A percentile compares a stretch with the other conserved stretches of the same genome.
Evolutionary conservation across 2,888 invertebrate species (phyloP).

Genomic region (Chrysina gloriosa): DNA sequence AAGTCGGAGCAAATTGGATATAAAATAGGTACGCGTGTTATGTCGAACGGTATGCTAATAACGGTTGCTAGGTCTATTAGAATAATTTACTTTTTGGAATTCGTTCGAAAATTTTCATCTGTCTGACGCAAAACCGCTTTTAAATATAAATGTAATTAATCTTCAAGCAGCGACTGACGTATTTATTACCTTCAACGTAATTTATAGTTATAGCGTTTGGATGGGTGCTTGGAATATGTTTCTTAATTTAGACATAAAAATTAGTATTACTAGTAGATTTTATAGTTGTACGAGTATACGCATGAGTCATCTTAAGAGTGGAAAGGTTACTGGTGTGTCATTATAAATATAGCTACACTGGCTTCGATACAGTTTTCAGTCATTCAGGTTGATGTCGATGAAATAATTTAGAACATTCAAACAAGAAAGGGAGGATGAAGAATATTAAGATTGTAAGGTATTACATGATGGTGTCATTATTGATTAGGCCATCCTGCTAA

Average conservation of each 20-base stretch:
- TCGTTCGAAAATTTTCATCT: neutral
- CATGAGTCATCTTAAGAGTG: neutral
- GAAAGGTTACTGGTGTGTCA: neutral
- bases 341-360: too few species aligned
- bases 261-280: constrained; percentile 9
- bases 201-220: constrained; percentile 27
- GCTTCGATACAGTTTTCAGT: too few species aligned
- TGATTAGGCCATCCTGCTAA: too few species aligned
- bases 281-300: neutral
- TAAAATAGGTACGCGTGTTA: neutral
- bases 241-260: constrained; percentile 33
- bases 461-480: too few species aligned
- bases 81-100: constrained; percentile 25
- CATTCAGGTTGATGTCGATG: too few species aligned
- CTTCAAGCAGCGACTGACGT: constrained; percentile 16
- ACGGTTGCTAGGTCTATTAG: neutral
- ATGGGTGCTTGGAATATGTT: constrained; percentile 19
- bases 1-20: neutral
- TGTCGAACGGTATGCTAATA: neutral
- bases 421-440: too few species aligned
- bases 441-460: too few species aligned
- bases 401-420: too few species aligned
- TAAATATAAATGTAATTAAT: constrained; percentile 37
- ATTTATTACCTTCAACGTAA: constrained; percentile 32
- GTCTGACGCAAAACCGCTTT: constrained; percentile 17